These are phyloP conservation scores for Lampropteryx suffumata DNA, from an alignment of 2,888 invertebrate genomes.

Conservation along the genomic window DNA sequence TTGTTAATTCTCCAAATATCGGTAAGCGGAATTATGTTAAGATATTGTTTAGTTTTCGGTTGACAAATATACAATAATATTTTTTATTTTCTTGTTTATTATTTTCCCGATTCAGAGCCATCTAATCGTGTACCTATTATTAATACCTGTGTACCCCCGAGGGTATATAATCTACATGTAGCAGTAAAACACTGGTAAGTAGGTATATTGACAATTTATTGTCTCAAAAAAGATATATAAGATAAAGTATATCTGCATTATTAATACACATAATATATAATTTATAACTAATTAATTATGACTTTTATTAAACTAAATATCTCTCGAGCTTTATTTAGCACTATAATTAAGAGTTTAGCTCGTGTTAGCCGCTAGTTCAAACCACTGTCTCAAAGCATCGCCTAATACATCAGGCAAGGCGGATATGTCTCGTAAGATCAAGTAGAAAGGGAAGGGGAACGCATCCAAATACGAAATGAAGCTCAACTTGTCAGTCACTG, in stretches of 20 bases:
- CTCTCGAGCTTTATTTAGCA: too few relatives aligned
- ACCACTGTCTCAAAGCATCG: slow-evolving; percentile 99
- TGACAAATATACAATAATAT: slow-evolving; percentile 81
- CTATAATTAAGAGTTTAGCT: slow-evolving; percentile 39
- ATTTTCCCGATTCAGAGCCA: not conserved
- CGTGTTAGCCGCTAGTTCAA: slow-evolving; percentile 93
- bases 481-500: slow-evolving; percentile 75
- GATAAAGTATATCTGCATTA: too few relatives aligned
- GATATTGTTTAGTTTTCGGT: slow-evolving; percentile 79
- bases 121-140: too few relatives aligned
- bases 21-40: slow-evolving; percentile 72
- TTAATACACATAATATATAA: too few relatives aligned
- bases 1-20: slow-evolving; percentile 72
- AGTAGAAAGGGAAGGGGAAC: slow-evolving; percentile 99
- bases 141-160: too few relatives aligned
- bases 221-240: too few relatives aligned
- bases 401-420: slow-evolving; percentile 95
- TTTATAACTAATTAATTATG: too few relatives aligned
- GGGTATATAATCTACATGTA: too few relatives aligned
- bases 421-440: slow-evolving; percentile 94
- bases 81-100: slow-evolving; percentile 48
- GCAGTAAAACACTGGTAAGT: too few relatives aligned
- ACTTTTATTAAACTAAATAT: too few relatives aligned
- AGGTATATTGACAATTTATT: too few relatives aligned
- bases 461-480: slow-evolving; percentile 95